phyloP scores from a whole-genome alignment of 2,113 vertebrate genomes.

The Eulemur rufifrons region DNA sequence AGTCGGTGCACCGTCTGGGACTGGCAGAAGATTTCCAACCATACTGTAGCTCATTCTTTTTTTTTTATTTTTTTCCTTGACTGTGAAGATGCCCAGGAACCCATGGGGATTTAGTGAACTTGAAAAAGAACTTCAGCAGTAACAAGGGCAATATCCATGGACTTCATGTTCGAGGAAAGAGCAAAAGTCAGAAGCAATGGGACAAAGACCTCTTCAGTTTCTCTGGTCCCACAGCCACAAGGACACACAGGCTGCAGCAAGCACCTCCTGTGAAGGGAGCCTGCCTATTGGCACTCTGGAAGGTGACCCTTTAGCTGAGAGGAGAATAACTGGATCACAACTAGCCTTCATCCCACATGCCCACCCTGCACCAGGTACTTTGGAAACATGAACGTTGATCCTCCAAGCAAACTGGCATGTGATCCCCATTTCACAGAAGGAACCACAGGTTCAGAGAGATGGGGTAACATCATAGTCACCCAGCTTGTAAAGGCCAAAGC shows the following conservation, averaged over 20 bases:
- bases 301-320: too few species aligned
- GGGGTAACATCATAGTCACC: background rate
- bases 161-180: constrained; percentile 64
- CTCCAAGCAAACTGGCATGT: too few species aligned
- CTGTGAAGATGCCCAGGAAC: constrained; percentile 69
- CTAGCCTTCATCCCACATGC: background rate
- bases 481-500: background rate
- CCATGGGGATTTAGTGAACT: constrained; percentile 58
- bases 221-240: background rate
- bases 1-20: constrained; percentile 73
- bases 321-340: background rate
- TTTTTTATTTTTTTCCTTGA: constrained; percentile 8
- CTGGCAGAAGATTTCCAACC: constrained; percentile 74
- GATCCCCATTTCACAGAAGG: background rate
- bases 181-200: background rate
- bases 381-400: rapidly evolving
- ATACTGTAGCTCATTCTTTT: constrained; percentile 59
- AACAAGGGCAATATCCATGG: constrained; percentile 59
- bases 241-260: too few species aligned
- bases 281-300: background rate
- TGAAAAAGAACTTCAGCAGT: constrained; percentile 70
- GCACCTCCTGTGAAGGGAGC: too few species aligned
- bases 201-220: too few species aligned
- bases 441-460: background rate
- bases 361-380: too few species aligned